A percentile compares a stretch with the other conserved stretches of the same genome.
Evolutionary conservation across 2,888 invertebrate species (phyloP).

Genomic region (Netelia melanura): DNA sequence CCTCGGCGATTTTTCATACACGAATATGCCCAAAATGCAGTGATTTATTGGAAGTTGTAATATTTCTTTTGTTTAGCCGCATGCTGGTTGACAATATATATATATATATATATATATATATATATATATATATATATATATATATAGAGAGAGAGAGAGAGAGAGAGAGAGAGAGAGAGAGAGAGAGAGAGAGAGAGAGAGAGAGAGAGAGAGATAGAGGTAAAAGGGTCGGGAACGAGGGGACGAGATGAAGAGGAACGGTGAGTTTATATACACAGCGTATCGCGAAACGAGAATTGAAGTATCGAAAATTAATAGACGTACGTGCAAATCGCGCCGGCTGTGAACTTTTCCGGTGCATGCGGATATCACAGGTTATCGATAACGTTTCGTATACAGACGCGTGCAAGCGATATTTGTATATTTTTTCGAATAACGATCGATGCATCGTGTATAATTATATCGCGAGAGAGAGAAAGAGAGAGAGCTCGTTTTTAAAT

Average conservation of each 20-base stretch:
- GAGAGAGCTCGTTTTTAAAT: conserved; percentile 21
- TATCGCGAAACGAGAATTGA: conserved; percentile 54
- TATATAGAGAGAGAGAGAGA: no score
- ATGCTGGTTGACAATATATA: conserved; percentile 19
- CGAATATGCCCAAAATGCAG: conserved; percentile 27
- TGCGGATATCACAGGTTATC: not conserved
- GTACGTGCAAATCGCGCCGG: conserved; percentile 46
- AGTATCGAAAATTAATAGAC: conserved; percentile 66
- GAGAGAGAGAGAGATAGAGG: not conserved
- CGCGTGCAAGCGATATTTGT: not conserved
- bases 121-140: no score
- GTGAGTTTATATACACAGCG: not conserved
- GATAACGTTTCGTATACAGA: not conserved
- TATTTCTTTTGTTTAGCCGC: conserved; percentile 30
- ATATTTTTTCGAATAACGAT: not conserved
- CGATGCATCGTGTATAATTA: not conserved
- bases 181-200: no score
- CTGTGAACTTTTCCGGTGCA: conserved; percentile 42
- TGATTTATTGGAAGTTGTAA: conserved; percentile 52
- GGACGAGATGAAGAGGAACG: not conserved
- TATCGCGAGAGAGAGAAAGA: not conserved
- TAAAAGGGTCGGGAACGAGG: not conserved
- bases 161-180: no score
- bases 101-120: no score
- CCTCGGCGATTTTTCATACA: conserved; percentile 11